Evolutionary conservation across 2,113 vertebrate genomes (phyloP).

Genomic region (Carollia perspicillata): DNA sequence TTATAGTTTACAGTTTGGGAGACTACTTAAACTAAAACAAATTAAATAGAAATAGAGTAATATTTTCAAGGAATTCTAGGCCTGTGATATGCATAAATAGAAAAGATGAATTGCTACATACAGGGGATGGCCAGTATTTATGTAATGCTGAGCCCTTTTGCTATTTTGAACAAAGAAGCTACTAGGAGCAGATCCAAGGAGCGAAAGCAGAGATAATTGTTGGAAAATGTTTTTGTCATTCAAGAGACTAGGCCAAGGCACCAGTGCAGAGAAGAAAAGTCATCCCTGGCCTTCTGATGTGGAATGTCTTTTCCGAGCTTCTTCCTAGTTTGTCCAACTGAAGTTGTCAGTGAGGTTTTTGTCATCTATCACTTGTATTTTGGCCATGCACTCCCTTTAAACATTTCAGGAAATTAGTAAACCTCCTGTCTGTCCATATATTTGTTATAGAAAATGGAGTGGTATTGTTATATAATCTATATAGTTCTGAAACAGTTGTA

Average conservation of each 20-base stretch:
- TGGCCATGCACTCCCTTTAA: background rate
- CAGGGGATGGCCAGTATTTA: background rate
- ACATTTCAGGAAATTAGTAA: background rate
- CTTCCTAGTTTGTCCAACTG: background rate
- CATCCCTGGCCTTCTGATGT: background rate
- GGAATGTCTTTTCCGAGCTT: background rate
- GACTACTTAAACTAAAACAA: background rate
- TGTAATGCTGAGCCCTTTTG: background rate
- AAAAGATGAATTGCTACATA: too few relatives aligned
- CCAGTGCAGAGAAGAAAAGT: background rate
- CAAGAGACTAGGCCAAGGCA: too few relatives aligned
- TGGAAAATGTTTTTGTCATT: background rate
- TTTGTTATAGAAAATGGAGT: background rate
- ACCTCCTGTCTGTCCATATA: background rate
- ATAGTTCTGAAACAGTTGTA: too few relatives aligned
- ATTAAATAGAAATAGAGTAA: background rate
- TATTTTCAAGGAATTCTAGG: background rate
- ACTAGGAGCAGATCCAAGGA: background rate
- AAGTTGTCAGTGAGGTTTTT: background rate
- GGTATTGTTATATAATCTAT: background rate
- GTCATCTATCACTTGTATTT: background rate
- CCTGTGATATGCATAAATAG: accelerated
- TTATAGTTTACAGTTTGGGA: background rate
- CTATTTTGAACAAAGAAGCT: background rate
- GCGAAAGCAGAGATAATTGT: background rate